Evolutionary conservation across 2,888 invertebrate species (phyloP), one percentile per base, ranked within the genome.

Genomic region (Apodemia mormo): DNA sequence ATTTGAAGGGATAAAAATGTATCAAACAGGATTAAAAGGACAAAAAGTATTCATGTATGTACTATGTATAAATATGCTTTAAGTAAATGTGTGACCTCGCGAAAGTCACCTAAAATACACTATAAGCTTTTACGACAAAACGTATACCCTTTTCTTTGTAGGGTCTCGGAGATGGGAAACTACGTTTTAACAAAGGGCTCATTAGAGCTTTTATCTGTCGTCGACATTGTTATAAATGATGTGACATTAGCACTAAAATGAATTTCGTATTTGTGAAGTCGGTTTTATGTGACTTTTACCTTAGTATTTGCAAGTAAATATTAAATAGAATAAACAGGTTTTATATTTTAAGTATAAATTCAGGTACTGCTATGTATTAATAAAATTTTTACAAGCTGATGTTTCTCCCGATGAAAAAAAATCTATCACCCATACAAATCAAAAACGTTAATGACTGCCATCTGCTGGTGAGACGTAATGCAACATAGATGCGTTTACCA

Each of bases 111-210:
- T 37, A 64, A 61, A 33, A 37, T 37, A 22, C 61, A 64, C 52
- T 58, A 10, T 64, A 33, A 64, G 61, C 61, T n/a, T 64, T 64
- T 33, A 30, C 10, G 33, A 37, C 14, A 64, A 33, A 64, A 64
- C 61, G 61, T 64, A 64, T 37, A 61, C 33, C 61, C 61, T 33
- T 64, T 64, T 30, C 33, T 6, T 64, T 64, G 61, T 33, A 33
- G 33, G 61, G 61, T 37, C 37, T 64, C 12, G 61, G 61, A 64
- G 61, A 64, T 64, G 61, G 33, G 61, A 61, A 64, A 64, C 37
- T 64, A 64, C 61, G 61, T 64, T 64, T 64, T 64, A 64, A 64
- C 61, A 64, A 64, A 64, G 61, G 33, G 61, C 61, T 64, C 61
- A 64, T 64, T 64, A 64, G 61, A 64, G 61, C 61, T 64, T 64